Evolutionary conservation across 2,113 vertebrate species (phyloP).

Genomic region (Taxidea taxus): DNA sequence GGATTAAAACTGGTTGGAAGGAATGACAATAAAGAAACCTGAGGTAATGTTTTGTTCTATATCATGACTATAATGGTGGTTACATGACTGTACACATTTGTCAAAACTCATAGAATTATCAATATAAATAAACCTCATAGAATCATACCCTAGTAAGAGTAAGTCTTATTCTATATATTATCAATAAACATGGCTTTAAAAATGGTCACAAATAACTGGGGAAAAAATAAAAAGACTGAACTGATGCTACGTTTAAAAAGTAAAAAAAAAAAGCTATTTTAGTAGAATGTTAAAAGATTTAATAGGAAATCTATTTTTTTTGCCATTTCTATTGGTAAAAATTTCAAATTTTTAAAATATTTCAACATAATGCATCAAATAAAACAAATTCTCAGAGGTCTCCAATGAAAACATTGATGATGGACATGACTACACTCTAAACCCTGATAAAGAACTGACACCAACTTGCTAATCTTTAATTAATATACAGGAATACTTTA

Average conservation of each 20-base stretch:
- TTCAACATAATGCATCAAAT: conserved; percentile 7
- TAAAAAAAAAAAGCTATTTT: background rate
- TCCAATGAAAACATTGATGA: background rate
- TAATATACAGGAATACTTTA: background rate
- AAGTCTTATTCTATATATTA: background rate
- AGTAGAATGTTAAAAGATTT: background rate
- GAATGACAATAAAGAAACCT: background rate
- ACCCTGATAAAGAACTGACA: background rate
- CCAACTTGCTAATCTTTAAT: conserved; percentile 5
- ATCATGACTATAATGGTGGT: background rate
- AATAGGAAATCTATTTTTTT: background rate
- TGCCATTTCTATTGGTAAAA: background rate
- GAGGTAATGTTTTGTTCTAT: background rate
- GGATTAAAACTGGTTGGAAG: background rate
- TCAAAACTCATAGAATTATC: background rate
- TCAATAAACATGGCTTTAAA: conserved; percentile 27
- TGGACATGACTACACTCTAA: background rate
- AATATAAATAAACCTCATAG: background rate
- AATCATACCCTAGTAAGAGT: background rate
- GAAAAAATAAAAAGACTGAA: conserved; percentile 23
- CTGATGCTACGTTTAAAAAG: background rate
- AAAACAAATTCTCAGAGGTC: background rate
- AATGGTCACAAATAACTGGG: background rate
- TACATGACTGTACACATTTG: background rate
- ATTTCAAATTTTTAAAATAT: background rate